Conservation (phyloP, 2,113 vertebrate species). For the Corythaixoides concolor region DNA sequence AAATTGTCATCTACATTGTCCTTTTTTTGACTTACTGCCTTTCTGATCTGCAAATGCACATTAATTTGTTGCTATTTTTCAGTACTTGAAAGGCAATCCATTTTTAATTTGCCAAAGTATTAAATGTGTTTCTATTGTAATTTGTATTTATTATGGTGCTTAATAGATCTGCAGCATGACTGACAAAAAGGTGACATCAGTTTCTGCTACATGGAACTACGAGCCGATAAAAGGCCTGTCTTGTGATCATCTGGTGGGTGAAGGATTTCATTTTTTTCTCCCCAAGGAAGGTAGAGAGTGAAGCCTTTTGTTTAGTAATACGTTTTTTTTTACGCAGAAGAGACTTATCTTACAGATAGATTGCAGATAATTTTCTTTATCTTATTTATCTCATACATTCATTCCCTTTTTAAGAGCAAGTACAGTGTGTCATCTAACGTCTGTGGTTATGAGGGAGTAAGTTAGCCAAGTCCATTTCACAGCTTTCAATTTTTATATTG, state of each 20-base stretch:
- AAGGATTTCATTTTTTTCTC: neutral
- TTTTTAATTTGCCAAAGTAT: constrained; percentile 33
- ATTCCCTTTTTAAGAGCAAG: neutral
- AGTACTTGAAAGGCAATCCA: neutral
- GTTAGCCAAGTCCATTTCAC: neutral
- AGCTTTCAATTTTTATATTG: neutral
- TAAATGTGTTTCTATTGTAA: constrained; percentile 6
- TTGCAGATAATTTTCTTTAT: neutral
- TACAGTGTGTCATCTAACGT: neutral
- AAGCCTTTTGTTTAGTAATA: neutral
- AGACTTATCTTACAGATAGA: neutral
- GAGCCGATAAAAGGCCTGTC: neutral
- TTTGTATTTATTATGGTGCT: constrained; percentile 40
- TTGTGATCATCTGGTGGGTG: neutral
- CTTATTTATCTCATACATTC: neutral
- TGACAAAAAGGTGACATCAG: neutral
- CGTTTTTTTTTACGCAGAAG: neutral
- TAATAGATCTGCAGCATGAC: neutral
- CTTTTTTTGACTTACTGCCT: neutral
- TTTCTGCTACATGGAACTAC: neutral
- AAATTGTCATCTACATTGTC: neutral
- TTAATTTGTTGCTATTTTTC: constrained; percentile 16
- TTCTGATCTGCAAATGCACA: neutral
- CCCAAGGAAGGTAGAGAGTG: neutral
- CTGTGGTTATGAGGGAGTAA: neutral